phyloP scores from a whole-genome alignment of 2,888 invertebrate genomes.

The Stenoptilia bipunctidactyla region DNA sequence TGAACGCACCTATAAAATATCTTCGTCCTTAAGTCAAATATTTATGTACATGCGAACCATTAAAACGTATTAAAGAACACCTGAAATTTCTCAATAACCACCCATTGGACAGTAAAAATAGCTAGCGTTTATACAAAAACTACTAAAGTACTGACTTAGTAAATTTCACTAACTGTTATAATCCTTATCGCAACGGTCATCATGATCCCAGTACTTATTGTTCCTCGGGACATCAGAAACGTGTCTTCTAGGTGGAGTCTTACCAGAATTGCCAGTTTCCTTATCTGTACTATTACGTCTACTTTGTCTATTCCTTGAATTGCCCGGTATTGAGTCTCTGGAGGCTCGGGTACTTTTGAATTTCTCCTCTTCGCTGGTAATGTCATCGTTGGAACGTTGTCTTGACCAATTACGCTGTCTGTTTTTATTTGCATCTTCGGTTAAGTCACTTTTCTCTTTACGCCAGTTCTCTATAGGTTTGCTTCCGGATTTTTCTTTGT shows the following conservation, averaged over 20 bases:
- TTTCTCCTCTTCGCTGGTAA: constrained; percentile 18
- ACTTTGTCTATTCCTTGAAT: constrained; percentile 27
- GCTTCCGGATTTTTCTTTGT: constrained; percentile 22
- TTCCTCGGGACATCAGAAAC: constrained; percentile 53
- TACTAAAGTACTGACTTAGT: background rate
- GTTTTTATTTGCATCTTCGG: constrained; percentile 39
- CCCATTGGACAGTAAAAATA: background rate
- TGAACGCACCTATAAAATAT: too few species aligned
- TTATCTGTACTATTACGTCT: constrained; percentile 29
- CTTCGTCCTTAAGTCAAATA: too few species aligned
- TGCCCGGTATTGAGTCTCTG: constrained; percentile 24
- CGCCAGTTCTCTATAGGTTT: constrained; percentile 52
- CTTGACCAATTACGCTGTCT: constrained; percentile 40
- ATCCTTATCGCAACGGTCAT: constrained; percentile 57
- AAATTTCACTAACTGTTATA: constrained; percentile 49
- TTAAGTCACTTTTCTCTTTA: constrained; percentile 34
- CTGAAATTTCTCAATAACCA: background rate
- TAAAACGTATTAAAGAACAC: background rate
- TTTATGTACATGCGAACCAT: too few species aligned
- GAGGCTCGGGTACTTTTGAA: constrained; percentile 24
- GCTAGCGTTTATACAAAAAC: background rate
- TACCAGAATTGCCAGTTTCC: constrained; percentile 16
- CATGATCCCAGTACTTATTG: constrained; percentile 62
- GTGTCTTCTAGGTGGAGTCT: constrained; percentile 35
- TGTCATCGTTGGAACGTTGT: constrained; percentile 41